Evolutionary conservation across 2,113 vertebrate species (phyloP).

Genomic region (Tragelaphus imberbis): DNA sequence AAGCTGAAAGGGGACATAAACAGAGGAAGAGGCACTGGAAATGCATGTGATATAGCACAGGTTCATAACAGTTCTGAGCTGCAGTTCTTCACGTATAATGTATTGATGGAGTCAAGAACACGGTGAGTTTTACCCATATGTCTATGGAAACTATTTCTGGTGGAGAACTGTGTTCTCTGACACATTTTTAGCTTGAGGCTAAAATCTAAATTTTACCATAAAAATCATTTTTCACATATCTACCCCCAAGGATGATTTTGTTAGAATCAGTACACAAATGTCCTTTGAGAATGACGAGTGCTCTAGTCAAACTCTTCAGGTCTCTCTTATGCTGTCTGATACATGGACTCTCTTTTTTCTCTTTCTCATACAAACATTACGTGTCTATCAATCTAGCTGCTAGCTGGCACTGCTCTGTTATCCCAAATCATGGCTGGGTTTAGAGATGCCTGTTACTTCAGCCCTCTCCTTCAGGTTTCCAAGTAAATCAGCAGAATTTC

Average conservation of each 20-base stretch:
- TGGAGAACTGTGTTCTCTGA: not conserved
- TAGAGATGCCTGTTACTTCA: not conserved
- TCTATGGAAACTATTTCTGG: not conserved
- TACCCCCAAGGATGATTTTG: not conserved
- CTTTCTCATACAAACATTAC: not conserved
- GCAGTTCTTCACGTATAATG: not conserved
- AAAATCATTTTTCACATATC: not conserved
- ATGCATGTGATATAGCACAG: not conserved
- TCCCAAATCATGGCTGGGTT: not conserved
- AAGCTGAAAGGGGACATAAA: constrained; percentile 47
- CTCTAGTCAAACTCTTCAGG: not conserved
- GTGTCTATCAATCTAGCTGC: not conserved
- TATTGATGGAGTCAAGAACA: not conserved
- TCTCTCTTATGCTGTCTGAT: not conserved
- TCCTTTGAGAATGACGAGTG: not conserved
- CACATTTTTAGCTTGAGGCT: not conserved
- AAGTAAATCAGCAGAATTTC: constrained; percentile 1
- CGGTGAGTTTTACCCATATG: not conserved
- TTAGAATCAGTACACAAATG: not conserved
- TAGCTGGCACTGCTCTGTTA: not conserved
- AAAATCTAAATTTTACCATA: constrained; percentile 30
- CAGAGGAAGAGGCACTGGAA: not conserved
- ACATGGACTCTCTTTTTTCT: not conserved
- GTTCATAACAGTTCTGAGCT: not conserved
- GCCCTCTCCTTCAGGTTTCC: not conserved